These are phyloP conservation scores for Nesoenas mayeri DNA, from an alignment of 2,113 vertebrate species.

Conservation along the genomic window DNA sequence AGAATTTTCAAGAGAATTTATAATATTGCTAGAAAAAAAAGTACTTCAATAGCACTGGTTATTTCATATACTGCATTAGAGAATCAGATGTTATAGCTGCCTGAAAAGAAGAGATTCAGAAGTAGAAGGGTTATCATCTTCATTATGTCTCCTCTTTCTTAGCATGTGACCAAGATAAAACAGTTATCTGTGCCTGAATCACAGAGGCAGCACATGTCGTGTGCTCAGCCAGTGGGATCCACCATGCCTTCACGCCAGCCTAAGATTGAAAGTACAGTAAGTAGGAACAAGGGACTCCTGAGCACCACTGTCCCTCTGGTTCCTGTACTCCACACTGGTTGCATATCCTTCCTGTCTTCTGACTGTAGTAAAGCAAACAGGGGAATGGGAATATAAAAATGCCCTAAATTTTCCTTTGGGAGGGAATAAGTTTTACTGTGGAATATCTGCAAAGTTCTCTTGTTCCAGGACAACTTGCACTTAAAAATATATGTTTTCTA, in stretches of 20 bases:
- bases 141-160: neutral
- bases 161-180: neutral
- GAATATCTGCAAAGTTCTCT: neutral
- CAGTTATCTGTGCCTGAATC: neutral
- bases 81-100: neutral
- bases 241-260: neutral
- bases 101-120: neutral
- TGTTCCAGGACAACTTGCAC: neutral
- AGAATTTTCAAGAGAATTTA: neutral
- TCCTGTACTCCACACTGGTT: neutral
- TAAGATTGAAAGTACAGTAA: neutral
- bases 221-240: neutral
- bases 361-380: neutral
- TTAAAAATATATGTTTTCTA: neutral
- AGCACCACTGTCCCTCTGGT: neutral
- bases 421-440: neutral
- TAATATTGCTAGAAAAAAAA: neutral
- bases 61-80: neutral
- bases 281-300: neutral
- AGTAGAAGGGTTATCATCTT: neutral
- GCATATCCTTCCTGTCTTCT: neutral
- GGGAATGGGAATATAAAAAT: neutral
- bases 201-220: neutral
- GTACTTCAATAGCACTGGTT: neutral
- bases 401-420: neutral